phyloP scores from a whole-genome alignment of 92 coral and sea anemone genomes.

The Zoanthus sociatus region DNA sequence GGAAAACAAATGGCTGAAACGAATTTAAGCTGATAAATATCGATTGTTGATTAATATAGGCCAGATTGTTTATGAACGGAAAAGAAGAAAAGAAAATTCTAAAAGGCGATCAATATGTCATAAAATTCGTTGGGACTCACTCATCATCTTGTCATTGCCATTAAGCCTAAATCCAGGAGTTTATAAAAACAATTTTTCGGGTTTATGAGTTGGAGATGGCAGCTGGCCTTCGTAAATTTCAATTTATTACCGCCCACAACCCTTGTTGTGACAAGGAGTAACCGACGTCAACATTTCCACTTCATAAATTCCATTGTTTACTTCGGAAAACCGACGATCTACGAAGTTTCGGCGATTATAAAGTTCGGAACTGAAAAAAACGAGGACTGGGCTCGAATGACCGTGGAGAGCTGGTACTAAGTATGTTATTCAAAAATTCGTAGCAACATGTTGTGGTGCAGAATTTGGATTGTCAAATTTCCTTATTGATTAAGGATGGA shows the following conservation, averaged over 20 bases:
- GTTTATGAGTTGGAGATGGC: too few relatives aligned
- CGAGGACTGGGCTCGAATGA: too few relatives aligned
- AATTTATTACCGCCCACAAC: not conserved
- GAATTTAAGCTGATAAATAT: conserved; percentile 10
- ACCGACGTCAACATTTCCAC: not conserved
- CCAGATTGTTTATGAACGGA: not conserved
- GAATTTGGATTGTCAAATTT: not conserved
- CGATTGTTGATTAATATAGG: not conserved
- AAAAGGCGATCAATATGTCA: too few relatives aligned
- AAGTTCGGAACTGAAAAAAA: not conserved
- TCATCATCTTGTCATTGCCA: too few relatives aligned
- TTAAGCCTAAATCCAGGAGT: too few relatives aligned
- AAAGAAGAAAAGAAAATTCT: too few relatives aligned
- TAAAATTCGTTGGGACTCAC: not conserved
- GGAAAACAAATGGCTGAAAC: conserved; percentile 25
- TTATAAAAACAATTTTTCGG: too few relatives aligned
- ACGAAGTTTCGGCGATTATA: not conserved
- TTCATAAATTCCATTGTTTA: not conserved
- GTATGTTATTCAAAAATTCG: not conserved
- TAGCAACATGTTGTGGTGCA: not conserved
- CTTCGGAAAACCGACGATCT: not conserved
- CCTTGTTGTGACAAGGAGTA: not conserved
- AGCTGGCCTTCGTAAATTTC: too few relatives aligned
- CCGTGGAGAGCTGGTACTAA: not conserved
- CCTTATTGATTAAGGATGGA: conserved; percentile 46